These are phyloP conservation scores for Drosophila murphyi DNA, from an alignment of 1,140 invertebrate species.

Conservation along the genomic window DNA sequence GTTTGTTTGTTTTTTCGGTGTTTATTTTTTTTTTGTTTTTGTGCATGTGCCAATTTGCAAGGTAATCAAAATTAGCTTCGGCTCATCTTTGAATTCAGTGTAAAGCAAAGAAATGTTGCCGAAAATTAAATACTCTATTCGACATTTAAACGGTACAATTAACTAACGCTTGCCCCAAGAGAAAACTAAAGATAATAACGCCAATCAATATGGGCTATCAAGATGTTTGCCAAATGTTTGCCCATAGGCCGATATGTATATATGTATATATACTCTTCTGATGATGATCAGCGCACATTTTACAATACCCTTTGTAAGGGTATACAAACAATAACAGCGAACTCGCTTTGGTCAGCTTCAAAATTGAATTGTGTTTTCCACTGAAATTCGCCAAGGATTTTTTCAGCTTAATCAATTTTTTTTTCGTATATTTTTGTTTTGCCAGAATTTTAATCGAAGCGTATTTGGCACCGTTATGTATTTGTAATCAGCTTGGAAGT, in stretches of 20 bases:
- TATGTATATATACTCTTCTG: too few relatives aligned
- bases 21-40: background rate
- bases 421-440: too few relatives aligned
- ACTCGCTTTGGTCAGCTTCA: slow-evolving; percentile 19
- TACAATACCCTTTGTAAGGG: background rate
- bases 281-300: too few relatives aligned
- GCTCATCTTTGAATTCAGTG: slow-evolving; percentile 14
- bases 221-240: background rate
- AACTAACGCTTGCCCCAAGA: too few relatives aligned
- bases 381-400: slow-evolving; percentile 36
- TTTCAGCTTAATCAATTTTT: background rate
- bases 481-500: too few relatives aligned
- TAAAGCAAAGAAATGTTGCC: background rate
- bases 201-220: too few relatives aligned
- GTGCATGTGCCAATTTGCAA: slow-evolving; percentile 28
- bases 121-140: background rate
- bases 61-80: slow-evolving; percentile 20
- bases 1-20: slow-evolving; percentile 13
- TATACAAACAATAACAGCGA: slow-evolving; percentile 10
- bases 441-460: too few relatives aligned
- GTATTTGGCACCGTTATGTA: too few relatives aligned
- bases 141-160: too few relatives aligned
- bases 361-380: slow-evolving; percentile 20
- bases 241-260: too few relatives aligned
- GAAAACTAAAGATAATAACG: too few relatives aligned